Base-by-base conservation (phyloP, 2,888 invertebrate species). In the Bombylius major region DNA sequence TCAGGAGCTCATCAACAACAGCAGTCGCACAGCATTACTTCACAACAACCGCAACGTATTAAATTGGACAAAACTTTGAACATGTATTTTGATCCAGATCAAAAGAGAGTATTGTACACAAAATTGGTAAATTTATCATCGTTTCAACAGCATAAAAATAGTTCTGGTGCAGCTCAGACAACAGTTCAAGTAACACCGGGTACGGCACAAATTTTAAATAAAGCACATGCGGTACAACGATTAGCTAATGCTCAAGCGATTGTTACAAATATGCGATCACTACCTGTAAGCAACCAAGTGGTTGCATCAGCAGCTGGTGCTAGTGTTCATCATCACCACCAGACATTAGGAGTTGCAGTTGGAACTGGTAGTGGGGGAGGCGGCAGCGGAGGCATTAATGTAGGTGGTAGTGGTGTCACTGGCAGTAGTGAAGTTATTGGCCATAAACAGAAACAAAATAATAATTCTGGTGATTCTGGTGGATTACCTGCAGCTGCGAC, bases 71-170 rank as follows among this genome's bases (percentile, higher is more conserved):
- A 62, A 51, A 53, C 59, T 5, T 47, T 62, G n/a, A 63, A 62
- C 50, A 61, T 63, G 63, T 54, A 60, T 31, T 57, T 59, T 46
- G 63, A 61, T 53, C 50, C 53, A 9, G 63, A 62, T 45, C 59
- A 68, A 48, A 74, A 72, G 55, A 69, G 73, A 5, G 71, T 74
- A 12, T 64, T 73, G 23, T 73, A 72, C 59, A 72, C 73, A 14
- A 73, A 70, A 54, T 59, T 73, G 53, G 53, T 72, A 53, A 73
- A 72, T 51, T 65, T 72, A 32, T 69, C 72, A 54, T 69, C 69
- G 8, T 51, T 72, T 56, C 70, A 70, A 52, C 71, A 72, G 63
- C 50, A 49, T 13, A 62, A 59, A 55, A 59, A 58, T 46, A 56
- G 50, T 53, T 55, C 55, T 11, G 58, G 57, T 11, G 45, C 34